Base-by-base conservation (phyloP, 1,140 invertebrate genomes). In the Rhagoletis zephyria region DNA sequence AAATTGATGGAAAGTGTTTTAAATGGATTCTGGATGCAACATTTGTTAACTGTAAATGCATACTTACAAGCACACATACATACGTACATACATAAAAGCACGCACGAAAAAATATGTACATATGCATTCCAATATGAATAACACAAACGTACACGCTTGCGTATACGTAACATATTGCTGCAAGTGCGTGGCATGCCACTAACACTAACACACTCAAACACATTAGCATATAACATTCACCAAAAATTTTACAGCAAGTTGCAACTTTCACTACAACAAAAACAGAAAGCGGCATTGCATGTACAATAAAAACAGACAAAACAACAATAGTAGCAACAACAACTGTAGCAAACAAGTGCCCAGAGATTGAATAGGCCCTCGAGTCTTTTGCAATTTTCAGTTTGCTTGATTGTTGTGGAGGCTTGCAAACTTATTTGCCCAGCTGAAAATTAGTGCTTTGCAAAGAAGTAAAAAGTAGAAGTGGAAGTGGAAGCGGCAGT, bases 1-100 rank as follows among this genome's bases (percentile, higher is more conserved):
- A 51, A 77, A 81, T 81, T 81, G 74, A 81, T 81, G 48, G 42
- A 81, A 81, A 81, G 74, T 81, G 74, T 81, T 81, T 81, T 81
- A 81, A 56, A 59, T 81, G 74, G 48, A 56, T 81, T 19, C 56
- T 42, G 6, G 48, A 81, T 81, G 48, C 74, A 2, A 14, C 16
- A 81, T 56, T 81, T 81, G 74, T 56, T 48, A 81, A 81, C 7
- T 42, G 6, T 14, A 42, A 45, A 48, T 48, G 16, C 42, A 42
- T 70, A n/a, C n/a, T n/a, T n/a, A n/a, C n/a, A n/a, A n/a, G n/a
- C n/a, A n/a, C n/a, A n/a, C n/a, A n/a, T n/a, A n/a, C n/a, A n/a
- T n/a, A n/a, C n/a, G n/a, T n/a, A 42, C 67, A 48, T 67, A 3
- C 14, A 48, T 48, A 16, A 4, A 63, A n/a, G 30, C 64, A 63